These are phyloP conservation scores for Poicephalus gulielmi DNA, from an alignment of 2,113 vertebrate genomes.

Conservation along the genomic window DNA sequence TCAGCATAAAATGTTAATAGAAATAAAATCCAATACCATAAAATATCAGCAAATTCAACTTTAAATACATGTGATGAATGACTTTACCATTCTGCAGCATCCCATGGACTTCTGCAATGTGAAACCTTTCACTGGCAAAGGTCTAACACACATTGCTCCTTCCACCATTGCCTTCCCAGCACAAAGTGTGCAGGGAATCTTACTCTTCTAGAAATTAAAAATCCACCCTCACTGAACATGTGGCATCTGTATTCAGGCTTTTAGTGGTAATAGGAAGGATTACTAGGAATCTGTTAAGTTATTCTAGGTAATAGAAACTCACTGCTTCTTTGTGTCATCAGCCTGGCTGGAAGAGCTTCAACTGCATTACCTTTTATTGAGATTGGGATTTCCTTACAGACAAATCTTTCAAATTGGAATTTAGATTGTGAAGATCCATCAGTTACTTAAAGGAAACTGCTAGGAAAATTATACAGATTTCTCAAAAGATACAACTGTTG, in stretches of 20 bases:
- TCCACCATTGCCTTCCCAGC: neutral
- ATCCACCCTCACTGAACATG: neutral
- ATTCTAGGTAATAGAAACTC: neutral
- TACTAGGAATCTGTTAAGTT: neutral
- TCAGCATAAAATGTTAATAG: slow-evolving; percentile 90
- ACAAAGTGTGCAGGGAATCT: neutral
- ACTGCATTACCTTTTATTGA: slow-evolving; percentile 16
- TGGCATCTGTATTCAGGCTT: neutral
- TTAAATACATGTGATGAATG: slow-evolving; percentile 83
- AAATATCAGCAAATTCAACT: slow-evolving; percentile 86
- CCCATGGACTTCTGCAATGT: neutral
- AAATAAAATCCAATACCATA: slow-evolving; percentile 87
- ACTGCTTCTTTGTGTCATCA: neutral
- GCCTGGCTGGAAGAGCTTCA: neutral
- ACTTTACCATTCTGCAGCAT: slow-evolving; percentile 60
- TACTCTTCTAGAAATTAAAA: neutral
- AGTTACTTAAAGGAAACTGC: slow-evolving; percentile 37
- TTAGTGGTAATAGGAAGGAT: neutral
- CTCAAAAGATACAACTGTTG: neutral
- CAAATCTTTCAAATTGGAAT: slow-evolving; percentile 48
- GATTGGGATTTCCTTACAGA: slow-evolving; percentile 22
- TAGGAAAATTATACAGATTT: slow-evolving; percentile 17
- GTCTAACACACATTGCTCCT: neutral
- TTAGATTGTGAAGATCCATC: slow-evolving; percentile 30
- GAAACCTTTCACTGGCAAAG: slow-evolving; percentile 31